These are phyloP conservation scores for Mythimna ferrago DNA, from an alignment of 2,888 invertebrate genomes.

Conservation along the genomic window DNA sequence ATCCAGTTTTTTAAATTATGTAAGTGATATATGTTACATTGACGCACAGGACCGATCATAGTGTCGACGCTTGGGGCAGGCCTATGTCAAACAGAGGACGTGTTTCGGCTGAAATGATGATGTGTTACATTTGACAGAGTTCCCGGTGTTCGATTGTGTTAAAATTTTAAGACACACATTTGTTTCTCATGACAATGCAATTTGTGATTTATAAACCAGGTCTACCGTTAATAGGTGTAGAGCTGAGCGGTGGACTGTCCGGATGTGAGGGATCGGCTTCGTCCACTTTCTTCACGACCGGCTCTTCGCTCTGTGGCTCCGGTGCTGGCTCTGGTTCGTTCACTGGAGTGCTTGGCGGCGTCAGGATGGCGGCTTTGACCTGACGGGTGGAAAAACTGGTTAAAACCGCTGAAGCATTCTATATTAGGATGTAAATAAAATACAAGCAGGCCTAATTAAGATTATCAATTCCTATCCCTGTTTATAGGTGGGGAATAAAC, in stretches of 20 bases:
- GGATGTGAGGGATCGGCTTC: slow-evolving; percentile 69
- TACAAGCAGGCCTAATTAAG: no score
- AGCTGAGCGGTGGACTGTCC: slow-evolving; percentile 84
- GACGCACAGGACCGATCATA: no score
- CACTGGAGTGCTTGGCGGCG: slow-evolving; percentile 83
- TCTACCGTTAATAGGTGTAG: slow-evolving; percentile 79
- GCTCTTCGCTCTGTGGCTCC: slow-evolving; percentile 62
- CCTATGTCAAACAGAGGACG: no score
- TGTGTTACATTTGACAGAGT: no score
- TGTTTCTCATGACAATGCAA: neutral
- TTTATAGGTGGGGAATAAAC: no score
- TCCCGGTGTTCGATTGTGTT: neutral
- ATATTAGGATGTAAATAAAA: no score
- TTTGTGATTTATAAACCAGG: neutral
- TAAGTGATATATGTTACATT: no score
- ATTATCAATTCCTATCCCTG: no score
- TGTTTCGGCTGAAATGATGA: no score
- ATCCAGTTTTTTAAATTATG: no score
- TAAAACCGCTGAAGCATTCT: no score
- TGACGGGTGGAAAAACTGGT: slow-evolving; percentile 42
- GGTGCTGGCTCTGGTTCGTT: slow-evolving; percentile 72
- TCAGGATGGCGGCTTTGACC: slow-evolving; percentile 81
- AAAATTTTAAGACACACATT: neutral
- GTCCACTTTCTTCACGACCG: slow-evolving; percentile 71
- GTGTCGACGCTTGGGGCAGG: no score